Conservation (phyloP, 2,888 invertebrate species). For the Drosophila mayaguana region DNA sequence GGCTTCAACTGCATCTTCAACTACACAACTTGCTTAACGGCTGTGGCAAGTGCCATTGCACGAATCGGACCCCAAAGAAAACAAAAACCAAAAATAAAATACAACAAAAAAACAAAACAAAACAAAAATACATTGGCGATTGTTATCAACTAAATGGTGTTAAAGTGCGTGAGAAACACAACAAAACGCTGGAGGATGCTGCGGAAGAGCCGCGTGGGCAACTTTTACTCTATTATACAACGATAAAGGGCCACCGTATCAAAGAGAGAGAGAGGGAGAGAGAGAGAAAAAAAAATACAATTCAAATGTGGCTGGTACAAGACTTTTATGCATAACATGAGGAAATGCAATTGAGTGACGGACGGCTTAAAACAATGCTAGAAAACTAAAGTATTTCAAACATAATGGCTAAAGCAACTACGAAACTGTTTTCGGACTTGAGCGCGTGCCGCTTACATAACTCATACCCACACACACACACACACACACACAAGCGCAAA, state of each 20-base stretch:
- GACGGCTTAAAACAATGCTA: conserved; percentile 22
- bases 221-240: conserved; percentile 71
- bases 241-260: conserved; percentile 58
- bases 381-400: conserved; percentile 37
- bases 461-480: conserved; percentile 23
- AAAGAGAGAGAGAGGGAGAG: conserved; percentile 11
- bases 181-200: conserved; percentile 45
- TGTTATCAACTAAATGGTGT: conserved; percentile 81
- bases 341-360: conserved; percentile 52
- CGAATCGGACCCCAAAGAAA: conserved; percentile 38
- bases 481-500: conserved; percentile 29
- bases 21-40: conserved; percentile 43
- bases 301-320: conserved; percentile 35
- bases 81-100: neutral
- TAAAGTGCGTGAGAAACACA: conserved; percentile 79
- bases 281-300: neutral
- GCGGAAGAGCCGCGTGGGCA: conserved; percentile 59
- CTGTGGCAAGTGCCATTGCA: conserved; percentile 68
- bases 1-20: conserved; percentile 66
- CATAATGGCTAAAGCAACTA: conserved; percentile 31
- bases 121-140: conserved; percentile 57
- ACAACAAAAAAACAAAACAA: conserved; percentile 17
- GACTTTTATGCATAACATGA: conserved; percentile 54
- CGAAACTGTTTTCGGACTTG: conserved; percentile 49
- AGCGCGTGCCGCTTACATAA: conserved; percentile 72